Percentiles rank a stretch among this genome's conserved stretches.
phyloP scores from a whole-genome alignment of 2,797 vertebrate species.

The Xerus rutilus region DNA sequence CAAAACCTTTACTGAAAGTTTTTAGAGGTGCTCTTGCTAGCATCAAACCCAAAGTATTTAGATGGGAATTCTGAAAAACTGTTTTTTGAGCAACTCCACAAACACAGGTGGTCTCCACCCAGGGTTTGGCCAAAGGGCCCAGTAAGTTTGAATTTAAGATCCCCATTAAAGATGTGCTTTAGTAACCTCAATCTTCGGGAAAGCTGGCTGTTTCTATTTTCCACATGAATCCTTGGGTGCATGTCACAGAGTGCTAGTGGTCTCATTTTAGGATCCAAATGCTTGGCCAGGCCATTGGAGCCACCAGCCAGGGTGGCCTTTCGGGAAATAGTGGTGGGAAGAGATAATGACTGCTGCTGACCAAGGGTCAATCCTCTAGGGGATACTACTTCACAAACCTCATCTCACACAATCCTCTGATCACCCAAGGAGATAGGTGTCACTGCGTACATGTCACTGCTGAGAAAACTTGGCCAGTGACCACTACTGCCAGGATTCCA shows the following conservation, averaged over 20 bases:
- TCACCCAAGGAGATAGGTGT: neutral
- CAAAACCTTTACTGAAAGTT: constrained; percentile 13
- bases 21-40: neutral
- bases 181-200: neutral
- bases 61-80: neutral
- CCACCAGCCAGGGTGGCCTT: neutral
- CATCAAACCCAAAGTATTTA: neutral
- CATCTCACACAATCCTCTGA: neutral
- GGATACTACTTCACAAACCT: neutral
- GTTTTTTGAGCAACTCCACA: neutral
- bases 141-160: neutral
- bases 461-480: neutral
- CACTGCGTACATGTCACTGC: neutral
- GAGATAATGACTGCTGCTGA: neutral
- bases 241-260: neutral
- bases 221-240: neutral
- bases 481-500: neutral
- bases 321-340: neutral
- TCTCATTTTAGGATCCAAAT: neutral
- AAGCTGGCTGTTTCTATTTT: neutral
- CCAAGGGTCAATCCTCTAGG: neutral
- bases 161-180: neutral
- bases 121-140: neutral
- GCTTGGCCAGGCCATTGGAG: neutral
- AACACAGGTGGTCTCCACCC: neutral